Base-by-base conservation (phyloP, 1,140 invertebrate genomes). In the Macrobrachium nipponense region DNA sequence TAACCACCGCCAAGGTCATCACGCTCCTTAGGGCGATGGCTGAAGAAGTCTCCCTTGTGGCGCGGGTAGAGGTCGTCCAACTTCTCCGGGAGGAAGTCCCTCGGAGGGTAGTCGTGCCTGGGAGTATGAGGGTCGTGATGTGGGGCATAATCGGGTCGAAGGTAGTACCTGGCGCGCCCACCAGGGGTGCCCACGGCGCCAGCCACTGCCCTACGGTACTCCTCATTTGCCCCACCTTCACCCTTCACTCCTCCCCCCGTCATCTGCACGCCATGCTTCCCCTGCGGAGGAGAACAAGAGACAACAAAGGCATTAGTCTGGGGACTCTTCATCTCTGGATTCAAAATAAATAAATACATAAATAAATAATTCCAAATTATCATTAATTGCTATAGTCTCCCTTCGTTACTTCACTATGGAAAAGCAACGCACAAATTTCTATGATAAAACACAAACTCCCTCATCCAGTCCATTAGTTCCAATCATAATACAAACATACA, bases 201-300 rank as follows among this genome's bases (percentile, higher is more conserved):
- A 59, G 80, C 72, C 76, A 88, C 82, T 18, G 80, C 77, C 27
- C 88, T 85, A 58, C 88, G 77, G 85, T 86, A 88, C 27, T 88
- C 88, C 10, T 88, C 85, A 51, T 51, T 51, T 7, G 51, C 51
- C 17, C 86, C 72, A 62, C 79, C 77, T 80, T 88, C 88, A 18
- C 60, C 66, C 85, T 88, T 88, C 85, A 88, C 88, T 61, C 82
- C 78, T 17, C 59, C 81, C 59, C 88, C 88, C 77, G 88, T 88
- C 88, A 88, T 88, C 88, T 88, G 88, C 66, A 87, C 85, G 62
- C 85, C 88, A 86, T 88, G 88, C 85, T 88, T 88, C 84, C 84
- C 86, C 88, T 88, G 88, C 27, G 72, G 61, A 43, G 64, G 36
- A 80, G 60, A 70, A n/a, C n/a, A n/a, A n/a, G n/a, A 64, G 78